Evolutionary conservation across 2,888 invertebrate species (phyloP), one percentile per base, ranked within the genome.

Genomic region (Sabellastarte sp.): DNA sequence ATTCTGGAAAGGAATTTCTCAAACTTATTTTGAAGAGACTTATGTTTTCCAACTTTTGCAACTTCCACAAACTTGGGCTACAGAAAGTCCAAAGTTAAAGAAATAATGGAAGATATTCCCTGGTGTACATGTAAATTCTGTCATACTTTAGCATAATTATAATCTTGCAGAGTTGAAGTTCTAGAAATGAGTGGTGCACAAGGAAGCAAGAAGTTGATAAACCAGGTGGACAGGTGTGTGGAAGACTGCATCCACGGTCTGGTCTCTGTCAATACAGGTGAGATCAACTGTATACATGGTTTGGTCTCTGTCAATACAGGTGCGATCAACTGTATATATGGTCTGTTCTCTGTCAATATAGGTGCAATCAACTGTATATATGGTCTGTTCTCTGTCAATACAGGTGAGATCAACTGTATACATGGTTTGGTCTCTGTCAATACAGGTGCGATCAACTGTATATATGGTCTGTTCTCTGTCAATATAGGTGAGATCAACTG

Each of bases 251-350:
- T 72, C 29, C 29, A 59, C 0, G 72, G 72, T 1, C 41, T 71
- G 32, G 65, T 72, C 15, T 61, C 66, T 4, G 63, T 67, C 31
- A 87, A 87, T 75, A 41, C 41, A 15, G 41, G 41, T 41, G 72
- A 67, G 4, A 60, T 60, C 15, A 70, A 72, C 59, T 59, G 68
- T 29, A 41, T 72, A 30, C 30, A 58, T 0, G 72, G 72, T 0
- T 50, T 70, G 33, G 64, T 72, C 20, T 60, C 65, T 10, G 65
- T 66, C 32, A 87, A 87, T 75, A 77, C 79, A n/a, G n/a, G n/a
- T 51, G 72, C 67, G 4, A 60, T 60, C 15, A 70, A 72, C 59
- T 59, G 68, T 29, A 41, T 72, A 30, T 28, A 58, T 0, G 72
- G 72, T 0, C 41, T 70, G 33, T 63, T 72, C 20, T 60, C 65